Evolutionary conservation across 1,140 invertebrate genomes (phyloP).

Genomic region (Hydropsyche tenuis): DNA sequence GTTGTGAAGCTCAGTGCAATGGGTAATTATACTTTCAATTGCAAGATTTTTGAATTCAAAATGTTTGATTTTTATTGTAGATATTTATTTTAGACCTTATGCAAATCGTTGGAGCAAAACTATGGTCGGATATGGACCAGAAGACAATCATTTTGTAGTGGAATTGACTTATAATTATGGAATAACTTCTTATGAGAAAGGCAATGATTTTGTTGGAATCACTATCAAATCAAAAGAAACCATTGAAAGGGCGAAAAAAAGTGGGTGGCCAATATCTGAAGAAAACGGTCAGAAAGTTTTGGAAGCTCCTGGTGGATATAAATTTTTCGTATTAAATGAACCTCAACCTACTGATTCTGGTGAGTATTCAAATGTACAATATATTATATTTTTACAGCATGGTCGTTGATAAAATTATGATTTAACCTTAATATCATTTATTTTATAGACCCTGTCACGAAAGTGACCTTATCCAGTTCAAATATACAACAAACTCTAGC

Average conservation of each 20-base stretch:
- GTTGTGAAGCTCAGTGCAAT: conserved; percentile 95
- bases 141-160: conserved; percentile 94
- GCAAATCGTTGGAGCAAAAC: conserved; percentile 99
- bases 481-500: conserved; percentile 77
- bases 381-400: no score
- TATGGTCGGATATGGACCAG: conserved; percentile 97
- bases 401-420: no score
- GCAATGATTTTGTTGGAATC: conserved; percentile 91
- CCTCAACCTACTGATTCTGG: conserved; percentile 69
- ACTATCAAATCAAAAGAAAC: conserved; percentile 81
- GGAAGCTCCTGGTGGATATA: conserved; percentile 90
- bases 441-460: conserved; percentile 79
- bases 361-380: conserved; percentile 52
- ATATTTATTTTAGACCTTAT: conserved; percentile 77
- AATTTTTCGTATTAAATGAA: conserved; percentile 81
- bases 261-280: conserved; percentile 71
- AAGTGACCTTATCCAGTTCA: conserved; percentile 81
- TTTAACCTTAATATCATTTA: no score
- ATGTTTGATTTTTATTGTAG: no score
- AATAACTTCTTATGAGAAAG: conserved; percentile 78
- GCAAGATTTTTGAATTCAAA: no score
- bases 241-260: conserved; percentile 73
- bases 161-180: conserved; percentile 99
- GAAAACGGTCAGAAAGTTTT: conserved; percentile 69
- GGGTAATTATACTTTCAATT: conserved; percentile 73